A percentile compares a stretch with the other conserved stretches of the same genome.
Evolutionary conservation across 37 sponge, comb jelly and placozoan species (phyloP).

Genomic region (Hormiphora californensis): DNA sequence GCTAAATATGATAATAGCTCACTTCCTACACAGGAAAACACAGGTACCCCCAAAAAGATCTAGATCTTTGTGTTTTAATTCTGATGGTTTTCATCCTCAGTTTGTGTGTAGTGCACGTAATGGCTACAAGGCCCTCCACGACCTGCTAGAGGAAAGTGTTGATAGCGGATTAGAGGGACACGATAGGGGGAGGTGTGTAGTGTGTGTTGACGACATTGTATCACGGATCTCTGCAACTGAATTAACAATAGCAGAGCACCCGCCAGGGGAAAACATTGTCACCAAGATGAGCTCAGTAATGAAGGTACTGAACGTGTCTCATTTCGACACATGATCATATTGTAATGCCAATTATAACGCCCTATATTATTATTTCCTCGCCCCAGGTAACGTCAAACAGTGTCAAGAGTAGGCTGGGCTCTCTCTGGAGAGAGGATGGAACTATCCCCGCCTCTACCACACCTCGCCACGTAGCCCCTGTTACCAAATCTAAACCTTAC

Average conservation of each 20-base stretch:
- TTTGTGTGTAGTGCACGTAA: slow-evolving; percentile 13
- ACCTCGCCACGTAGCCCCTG: slow-evolving; percentile 21
- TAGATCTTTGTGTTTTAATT: too few relatives aligned
- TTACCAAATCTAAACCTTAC: slow-evolving; percentile 58
- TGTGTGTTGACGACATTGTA: slow-evolving; percentile 17
- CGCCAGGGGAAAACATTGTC: background rate
- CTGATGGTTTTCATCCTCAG: background rate
- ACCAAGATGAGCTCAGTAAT: slow-evolving; percentile 53
- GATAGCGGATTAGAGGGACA: slow-evolving; percentile 27
- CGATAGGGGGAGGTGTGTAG: background rate
- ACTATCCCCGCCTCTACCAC: too few relatives aligned
- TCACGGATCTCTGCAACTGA: slow-evolving; percentile 5
- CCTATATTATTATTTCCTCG: too few relatives aligned
- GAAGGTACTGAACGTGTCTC: too few relatives aligned
- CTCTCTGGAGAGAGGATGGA: slow-evolving; percentile 41
- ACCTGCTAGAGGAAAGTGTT: background rate
- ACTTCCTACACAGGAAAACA: slow-evolving; percentile 76
- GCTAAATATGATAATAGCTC: slow-evolving; percentile 85
- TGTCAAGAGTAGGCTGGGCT: background rate
- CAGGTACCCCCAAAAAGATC: background rate
- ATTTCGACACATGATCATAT: too few relatives aligned
- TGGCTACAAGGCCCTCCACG: slow-evolving; percentile 19
- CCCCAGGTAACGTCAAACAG: slow-evolving; percentile 22
- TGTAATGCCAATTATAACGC: too few relatives aligned
- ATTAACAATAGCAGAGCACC: background rate